These are phyloP conservation scores for Schizopygopsis malacanthus DNA, from an alignment of 2,797 vertebrate genomes.

Conservation along the genomic window DNA sequence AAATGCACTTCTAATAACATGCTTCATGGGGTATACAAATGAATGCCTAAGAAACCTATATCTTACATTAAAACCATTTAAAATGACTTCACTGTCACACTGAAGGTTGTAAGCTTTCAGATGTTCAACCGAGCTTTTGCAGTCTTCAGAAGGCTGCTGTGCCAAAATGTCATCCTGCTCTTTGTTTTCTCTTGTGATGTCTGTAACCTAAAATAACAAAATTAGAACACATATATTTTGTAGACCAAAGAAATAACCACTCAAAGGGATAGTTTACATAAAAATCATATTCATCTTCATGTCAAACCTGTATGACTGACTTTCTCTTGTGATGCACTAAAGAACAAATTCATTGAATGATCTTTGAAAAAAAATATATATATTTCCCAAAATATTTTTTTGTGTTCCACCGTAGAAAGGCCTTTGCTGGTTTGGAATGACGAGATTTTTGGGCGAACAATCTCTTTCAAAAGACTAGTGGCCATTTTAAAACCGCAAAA, in stretches of 20 bases:
- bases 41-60: background rate
- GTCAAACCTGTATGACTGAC: background rate
- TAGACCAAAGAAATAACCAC: background rate
- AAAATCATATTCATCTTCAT: background rate
- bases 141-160: slow-evolving; percentile 80
- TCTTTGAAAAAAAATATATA: background rate
- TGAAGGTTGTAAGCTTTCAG: slow-evolving; percentile 68
- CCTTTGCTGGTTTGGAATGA: background rate
- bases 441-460: background rate
- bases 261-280: background rate
- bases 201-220: slow-evolving; percentile 79
- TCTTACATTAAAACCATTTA: slow-evolving; percentile 30
- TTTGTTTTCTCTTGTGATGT: slow-evolving; percentile 79
- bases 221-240: background rate
- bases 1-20: slow-evolving; percentile 2
- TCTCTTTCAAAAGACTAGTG: background rate
- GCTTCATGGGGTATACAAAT: background rate
- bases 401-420: background rate
- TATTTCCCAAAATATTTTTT: background rate
- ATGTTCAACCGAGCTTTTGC: slow-evolving; percentile 83
- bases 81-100: slow-evolving; percentile 18
- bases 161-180: slow-evolving; percentile 67
- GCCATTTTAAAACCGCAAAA: background rate
- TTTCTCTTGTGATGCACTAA: background rate
- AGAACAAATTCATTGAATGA: background rate